phyloP scores from a whole-genome alignment of 2,888 invertebrate species.

The Alsophila aescularia region DNA sequence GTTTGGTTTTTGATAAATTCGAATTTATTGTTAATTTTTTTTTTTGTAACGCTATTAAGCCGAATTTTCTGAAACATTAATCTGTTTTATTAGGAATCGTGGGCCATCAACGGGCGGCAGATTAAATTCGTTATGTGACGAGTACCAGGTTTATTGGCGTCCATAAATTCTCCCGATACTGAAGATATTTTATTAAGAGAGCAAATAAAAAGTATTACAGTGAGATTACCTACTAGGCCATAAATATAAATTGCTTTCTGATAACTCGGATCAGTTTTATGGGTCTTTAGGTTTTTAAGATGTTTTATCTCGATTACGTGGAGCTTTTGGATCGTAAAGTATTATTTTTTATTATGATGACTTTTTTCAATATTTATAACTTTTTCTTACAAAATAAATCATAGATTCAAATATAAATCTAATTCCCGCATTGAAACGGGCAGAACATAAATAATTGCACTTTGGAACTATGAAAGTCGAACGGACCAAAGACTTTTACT shows the following conservation, averaged over 20 bases:
- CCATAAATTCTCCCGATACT: conserved; percentile 61
- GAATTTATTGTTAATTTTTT: not conserved
- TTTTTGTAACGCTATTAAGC: not conserved
- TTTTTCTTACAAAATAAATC: conserved; percentile 10
- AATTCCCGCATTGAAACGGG: too few relatives aligned
- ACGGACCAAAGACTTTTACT: too few relatives aligned
- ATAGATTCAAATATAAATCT: too few relatives aligned
- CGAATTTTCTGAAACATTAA: conserved; percentile 40
- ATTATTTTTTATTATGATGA: conserved; percentile 26
- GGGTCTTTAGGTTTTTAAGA: conserved; percentile 36
- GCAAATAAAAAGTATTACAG: conserved; percentile 63
- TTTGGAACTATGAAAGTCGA: too few relatives aligned
- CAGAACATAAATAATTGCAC: too few relatives aligned
- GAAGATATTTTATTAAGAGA: conserved; percentile 68
- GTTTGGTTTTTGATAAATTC: too few relatives aligned
- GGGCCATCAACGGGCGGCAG: conserved; percentile 54
- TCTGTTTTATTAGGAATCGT: conserved; percentile 60
- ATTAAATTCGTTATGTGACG: conserved; percentile 75
- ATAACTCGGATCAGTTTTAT: conserved; percentile 42
- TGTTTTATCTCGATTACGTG: conserved; percentile 36
- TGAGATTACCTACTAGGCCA: conserved; percentile 50
- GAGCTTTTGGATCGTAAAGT: conserved; percentile 26
- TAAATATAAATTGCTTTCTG: conserved; percentile 61
- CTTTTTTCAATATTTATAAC: conserved; percentile 23
- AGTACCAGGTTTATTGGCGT: conserved; percentile 68